Base-by-base conservation (phyloP, 2,113 vertebrate species). In the Oreocharis arfaki region DNA sequence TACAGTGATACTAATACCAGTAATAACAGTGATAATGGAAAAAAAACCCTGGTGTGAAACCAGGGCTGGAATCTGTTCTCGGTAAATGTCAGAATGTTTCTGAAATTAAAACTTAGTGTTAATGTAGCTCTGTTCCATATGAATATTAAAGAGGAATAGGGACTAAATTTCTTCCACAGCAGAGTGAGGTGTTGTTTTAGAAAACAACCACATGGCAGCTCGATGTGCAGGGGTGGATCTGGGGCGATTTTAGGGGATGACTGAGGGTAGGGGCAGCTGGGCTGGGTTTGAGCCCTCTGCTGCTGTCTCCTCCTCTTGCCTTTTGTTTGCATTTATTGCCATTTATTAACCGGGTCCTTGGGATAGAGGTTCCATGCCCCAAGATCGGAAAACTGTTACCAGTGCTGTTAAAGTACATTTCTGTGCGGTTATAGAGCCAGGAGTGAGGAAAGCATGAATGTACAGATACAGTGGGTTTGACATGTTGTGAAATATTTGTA, bases 41-140 rank as follows among this genome's bases (percentile, higher is more conserved):
- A 84, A 84, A 65, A 9, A 59, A 74, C 17, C 27, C 56, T 77
- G 27, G 82, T 90, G 82, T 90, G 82, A 91, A 96, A 93, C 41
- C 50, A 73, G 82, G 85, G 75, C 71, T 87, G 69, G 83, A 71
- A 57, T 93, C 71, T 67, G 79, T 85, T 93, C 93, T 90, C 56
- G 17, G 42, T 55, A 91, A 94, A 90, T 94, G 67, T 80, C 89
- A 94, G 87, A 86, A 84, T 70, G 68, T 71, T 96, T 85, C 92
- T 93, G 93, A 81, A 96, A 96, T 93, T 90, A 95, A 95, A 91
- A 96, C 71, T 92, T 93, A 41, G 82, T 60, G 79, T 67, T 93
- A 88, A 94, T 52, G 79, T 44, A 74, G 79, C 76, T 84, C 60
- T 1, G 2, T 61, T 41, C 32, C 59, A 46, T 33, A 67, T 93